A percentile compares a stretch with the other conserved stretches of the same genome.
phyloP scores from a whole-genome alignment of 1,140 invertebrate species.

The Sesamia nonagrioides region DNA sequence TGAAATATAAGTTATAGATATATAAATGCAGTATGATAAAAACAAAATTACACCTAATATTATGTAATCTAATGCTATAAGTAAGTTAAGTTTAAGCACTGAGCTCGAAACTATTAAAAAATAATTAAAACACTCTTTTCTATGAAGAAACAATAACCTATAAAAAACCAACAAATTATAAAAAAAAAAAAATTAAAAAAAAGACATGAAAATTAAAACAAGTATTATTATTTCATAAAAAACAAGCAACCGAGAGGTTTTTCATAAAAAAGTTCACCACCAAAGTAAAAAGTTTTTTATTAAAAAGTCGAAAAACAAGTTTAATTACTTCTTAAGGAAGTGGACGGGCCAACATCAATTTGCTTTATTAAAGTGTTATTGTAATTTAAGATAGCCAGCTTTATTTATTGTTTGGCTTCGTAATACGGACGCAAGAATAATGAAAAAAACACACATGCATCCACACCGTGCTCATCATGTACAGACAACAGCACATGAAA shows the following conservation, averaged over 20 bases:
- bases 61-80: no score
- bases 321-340: slow-evolving; percentile 71
- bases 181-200: neutral
- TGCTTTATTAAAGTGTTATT: slow-evolving; percentile 61
- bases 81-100: no score
- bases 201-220: slow-evolving; percentile 60
- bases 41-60: no score
- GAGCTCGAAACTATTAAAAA: no score
- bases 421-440: no score
- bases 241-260: slow-evolving; percentile 55
- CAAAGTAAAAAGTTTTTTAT: slow-evolving; percentile 73
- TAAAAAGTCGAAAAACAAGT: slow-evolving; percentile 76
- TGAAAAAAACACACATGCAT: no score
- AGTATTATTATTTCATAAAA: slow-evolving; percentile 72
- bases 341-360: slow-evolving; percentile 59
- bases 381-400: slow-evolving; percentile 51
- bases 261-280: slow-evolving; percentile 52
- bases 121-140: no score
- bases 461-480: no score
- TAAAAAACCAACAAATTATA: neutral
- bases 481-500: no score
- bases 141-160: no score
- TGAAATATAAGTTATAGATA: neutral
- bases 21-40: no score
- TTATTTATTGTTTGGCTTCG: neutral